Base-by-base conservation (phyloP, 2,797 vertebrate species). In the Salarias fasciatus region DNA sequence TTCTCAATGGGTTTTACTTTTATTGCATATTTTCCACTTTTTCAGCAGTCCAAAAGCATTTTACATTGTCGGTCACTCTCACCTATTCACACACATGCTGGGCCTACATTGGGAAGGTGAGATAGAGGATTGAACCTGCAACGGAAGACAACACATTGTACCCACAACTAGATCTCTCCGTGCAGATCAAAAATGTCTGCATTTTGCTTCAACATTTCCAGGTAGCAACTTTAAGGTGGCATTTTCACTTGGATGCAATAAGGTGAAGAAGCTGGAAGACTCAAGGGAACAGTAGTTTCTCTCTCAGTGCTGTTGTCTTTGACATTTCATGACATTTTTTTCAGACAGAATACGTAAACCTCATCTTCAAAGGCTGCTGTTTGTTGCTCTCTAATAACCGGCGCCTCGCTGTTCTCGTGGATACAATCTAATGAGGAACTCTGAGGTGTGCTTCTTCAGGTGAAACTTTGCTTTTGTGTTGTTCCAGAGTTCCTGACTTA, bases 361-460 rank as follows among this genome's bases (percentile, higher is more conserved):
- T 59, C 37, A 56, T 52, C 62, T 70, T 80, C 68, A 78, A 78
- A 79, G 64, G 63, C 6, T 57, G 47, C 35, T 71, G 63, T 73
- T 73, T 61, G 37, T 57, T 46, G 49, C 45, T 48, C 31, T 71
- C 54, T 53, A 58, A 71, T 81, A 69, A 70, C 45, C 55, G 49
- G 29, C 43, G 67, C 64, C 12, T 55, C 49, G 3, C 51, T 53
- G 38, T 61, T 69, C 4, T 41, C 50, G 49, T 42, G 81, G 54
- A 42, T n/a, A 9, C 18, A 11, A n/a, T 30, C 54, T 85, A 74
- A 88, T 80, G 66, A 86, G 81, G 15, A 68, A 57, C 70, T 75
- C 59, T 69, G 45, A 79, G 53, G 78, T 76, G 14, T 72, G 45
- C 59, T 55, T 54, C 57, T 71, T 70, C 33, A 48, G 66, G 59